Base-by-base conservation (phyloP, 2,888 invertebrate genomes). In the Myopa tessellatipennis region DNA sequence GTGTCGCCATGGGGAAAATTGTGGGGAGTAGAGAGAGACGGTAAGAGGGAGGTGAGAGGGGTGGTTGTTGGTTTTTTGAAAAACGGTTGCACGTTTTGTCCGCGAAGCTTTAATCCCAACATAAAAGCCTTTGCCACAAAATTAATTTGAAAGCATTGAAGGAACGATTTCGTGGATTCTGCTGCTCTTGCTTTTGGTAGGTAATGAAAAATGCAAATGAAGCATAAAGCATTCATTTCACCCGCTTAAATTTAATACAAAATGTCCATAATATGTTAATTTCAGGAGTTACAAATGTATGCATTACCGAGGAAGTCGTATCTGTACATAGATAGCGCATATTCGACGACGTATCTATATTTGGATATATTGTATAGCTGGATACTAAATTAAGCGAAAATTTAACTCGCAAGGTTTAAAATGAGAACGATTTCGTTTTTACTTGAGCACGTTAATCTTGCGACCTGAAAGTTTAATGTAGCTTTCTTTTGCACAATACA, bases 191-290 rank as follows among this genome's bases (percentile, higher is more conserved):
- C 65, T 68, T 60, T 69, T 52, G 50, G 61, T 69, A 55, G 8
- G 38, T 26, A 74, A 65, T 45, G 61, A 71, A 78, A 81, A 80
- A 81, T 81, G 82, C 79, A 81, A 82, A 82, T 82, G 76, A 78
- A 68, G 69, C 76, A 76, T 80, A 16, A 55, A 55, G n/a, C n/a
- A n/a, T n/a, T 26, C 60, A 73, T 73, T 73, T 55, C 45, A 7
- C 45, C 36, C 71, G 52, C 52, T 50, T 52, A 34, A 45, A 72
- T 34, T 61, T 60, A 34, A 36, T 52, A 67, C 73, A 77, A 79
- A 81, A 82, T 81, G 80, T 73, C 79, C 58, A 80, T 82, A 82
- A 82, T 82, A 82, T 82, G 82, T 80, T 79, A 82, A 82, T 82
- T 81, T 81, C 78, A 67, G 73, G 45, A 45, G 61, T 16, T 71